phyloP scores from a whole-genome alignment of 1,140 invertebrate species.

The Antheraea pernyi region DNA sequence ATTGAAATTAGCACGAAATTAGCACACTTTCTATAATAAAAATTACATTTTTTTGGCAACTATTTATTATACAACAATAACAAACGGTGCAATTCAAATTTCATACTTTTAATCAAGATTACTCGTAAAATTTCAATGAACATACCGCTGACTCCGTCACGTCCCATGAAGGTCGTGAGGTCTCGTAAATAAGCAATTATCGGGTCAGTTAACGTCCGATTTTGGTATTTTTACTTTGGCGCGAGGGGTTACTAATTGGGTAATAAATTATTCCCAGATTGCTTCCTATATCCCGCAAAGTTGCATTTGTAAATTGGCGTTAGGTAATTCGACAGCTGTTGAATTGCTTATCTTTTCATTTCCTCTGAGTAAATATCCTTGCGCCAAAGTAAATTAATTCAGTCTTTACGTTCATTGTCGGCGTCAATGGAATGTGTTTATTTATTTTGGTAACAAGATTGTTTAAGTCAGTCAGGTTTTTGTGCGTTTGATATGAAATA shows the following conservation, averaged over 20 bases:
- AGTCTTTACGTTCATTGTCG: not conserved
- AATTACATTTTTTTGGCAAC: too few species aligned
- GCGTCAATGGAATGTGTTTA: not conserved
- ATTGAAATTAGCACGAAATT: too few species aligned
- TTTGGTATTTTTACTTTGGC: constrained; percentile 28
- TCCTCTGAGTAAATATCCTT: not conserved
- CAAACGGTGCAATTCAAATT: constrained; percentile 2
- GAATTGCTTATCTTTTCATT: not conserved
- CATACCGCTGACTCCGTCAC: constrained; percentile 23
- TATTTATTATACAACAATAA: too few species aligned
- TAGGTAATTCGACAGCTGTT: constrained; percentile 20
- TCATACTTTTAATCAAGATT: constrained; percentile 20
- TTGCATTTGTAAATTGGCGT: constrained; percentile 25
- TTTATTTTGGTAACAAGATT: constrained; percentile 1
- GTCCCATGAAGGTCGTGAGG: constrained; percentile 15
- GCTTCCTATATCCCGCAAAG: constrained; percentile 27
- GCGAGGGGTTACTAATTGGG: constrained; percentile 33
- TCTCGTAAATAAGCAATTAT: constrained; percentile 45
- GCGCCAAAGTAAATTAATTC: constrained; percentile 1
- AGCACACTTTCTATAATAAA: too few species aligned
- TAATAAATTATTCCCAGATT: constrained; percentile 42
- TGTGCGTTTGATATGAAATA: not conserved
- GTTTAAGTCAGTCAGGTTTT: not conserved
- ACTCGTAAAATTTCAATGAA: constrained; percentile 19
- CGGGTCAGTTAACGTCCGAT: constrained; percentile 22